These are phyloP conservation scores for Zaprionus vittiger DNA, from an alignment of 1,140 invertebrate species.

Conservation along the genomic window DNA sequence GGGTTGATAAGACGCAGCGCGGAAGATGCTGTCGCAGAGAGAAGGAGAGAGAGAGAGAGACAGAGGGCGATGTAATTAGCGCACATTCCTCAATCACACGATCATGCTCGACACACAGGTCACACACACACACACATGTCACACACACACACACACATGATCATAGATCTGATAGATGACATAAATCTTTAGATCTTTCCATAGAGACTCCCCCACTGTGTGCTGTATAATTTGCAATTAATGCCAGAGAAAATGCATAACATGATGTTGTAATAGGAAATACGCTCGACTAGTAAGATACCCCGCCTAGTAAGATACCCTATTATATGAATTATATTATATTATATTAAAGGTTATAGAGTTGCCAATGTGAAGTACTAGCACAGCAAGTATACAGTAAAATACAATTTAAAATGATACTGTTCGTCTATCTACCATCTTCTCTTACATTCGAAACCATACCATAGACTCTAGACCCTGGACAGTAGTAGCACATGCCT, in stretches of 20 bases:
- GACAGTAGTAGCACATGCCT: too few relatives aligned
- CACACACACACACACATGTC: conserved; percentile 21
- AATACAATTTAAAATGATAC: too few relatives aligned
- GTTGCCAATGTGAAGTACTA: too few relatives aligned
- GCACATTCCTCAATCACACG: conserved; percentile 51
- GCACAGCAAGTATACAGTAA: too few relatives aligned
- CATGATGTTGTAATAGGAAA: background rate
- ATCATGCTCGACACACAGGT: conserved; percentile 21
- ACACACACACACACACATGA: conserved; percentile 1
- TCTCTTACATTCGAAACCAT: too few relatives aligned
- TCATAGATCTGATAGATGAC: background rate
- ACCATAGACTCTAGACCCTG: too few relatives aligned
- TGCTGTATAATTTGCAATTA: conserved; percentile 22
- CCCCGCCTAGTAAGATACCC: background rate
- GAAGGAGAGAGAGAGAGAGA: background rate
- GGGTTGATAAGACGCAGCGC: conserved; percentile 21
- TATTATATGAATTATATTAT: too few relatives aligned
- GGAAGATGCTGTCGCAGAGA: conserved; percentile 30
- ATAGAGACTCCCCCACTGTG: background rate
- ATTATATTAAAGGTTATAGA: too few relatives aligned
- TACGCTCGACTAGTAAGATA: background rate
- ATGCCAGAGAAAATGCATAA: background rate
- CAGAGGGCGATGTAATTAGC: conserved; percentile 70
- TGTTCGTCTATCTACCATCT: too few relatives aligned
- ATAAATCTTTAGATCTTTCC: conserved; percentile 1